Base-by-base conservation (phyloP, 2,888 invertebrate genomes). In the Bembecia ichneumoniformis region DNA sequence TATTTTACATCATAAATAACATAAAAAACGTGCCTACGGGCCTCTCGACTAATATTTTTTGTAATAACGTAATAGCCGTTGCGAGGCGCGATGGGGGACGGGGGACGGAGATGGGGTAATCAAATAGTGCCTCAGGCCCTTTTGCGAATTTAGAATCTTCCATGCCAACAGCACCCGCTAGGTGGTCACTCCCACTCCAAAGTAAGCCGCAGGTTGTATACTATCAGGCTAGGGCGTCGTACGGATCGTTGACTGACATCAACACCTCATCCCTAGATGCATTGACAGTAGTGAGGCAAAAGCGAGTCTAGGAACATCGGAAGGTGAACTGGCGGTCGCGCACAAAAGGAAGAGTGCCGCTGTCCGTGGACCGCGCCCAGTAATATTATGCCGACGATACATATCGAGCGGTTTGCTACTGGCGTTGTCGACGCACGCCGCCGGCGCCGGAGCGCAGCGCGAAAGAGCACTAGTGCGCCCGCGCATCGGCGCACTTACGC, bases 1-100 rank as follows among this genome's bases (percentile, higher is more conserved):
- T 56, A 66, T 76, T 77, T 74, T 71, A 69, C 40, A 64, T 56
- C 65, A 71, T 75, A 72, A 71, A 74, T 68, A 67, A 70, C 64
- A 63, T 66, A 70, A 58, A 60, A 68, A 68, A 66, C 62, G 59
- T 45, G 47, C n/a, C 40, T 48, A 16, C 48, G 47, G 49, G 52
- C 52, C 49, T 52, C 52, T 51, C 40, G 14, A 54, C 62, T 65
- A 68, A 66, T 69, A 65, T 58, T 57, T 69, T 71, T 67, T 64
- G 56, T 60, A 73, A 72, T 70, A 70, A 68, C 70, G 68, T 71
- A 71, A 74, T 77, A 61, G 70, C 64, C 58, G 60, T 44, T 47
- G 54, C 58, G 55, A 59, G 51, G 51, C 53, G 35, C 51, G 52
- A 49, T 51, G 55, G 58, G 55, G 45, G 40, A 49, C 52, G 55